Evolutionary conservation across 2,797 vertebrate genomes (phyloP), one percentile per base, ranked within the genome.

Genomic region (Cossypha niveicapilla): DNA sequence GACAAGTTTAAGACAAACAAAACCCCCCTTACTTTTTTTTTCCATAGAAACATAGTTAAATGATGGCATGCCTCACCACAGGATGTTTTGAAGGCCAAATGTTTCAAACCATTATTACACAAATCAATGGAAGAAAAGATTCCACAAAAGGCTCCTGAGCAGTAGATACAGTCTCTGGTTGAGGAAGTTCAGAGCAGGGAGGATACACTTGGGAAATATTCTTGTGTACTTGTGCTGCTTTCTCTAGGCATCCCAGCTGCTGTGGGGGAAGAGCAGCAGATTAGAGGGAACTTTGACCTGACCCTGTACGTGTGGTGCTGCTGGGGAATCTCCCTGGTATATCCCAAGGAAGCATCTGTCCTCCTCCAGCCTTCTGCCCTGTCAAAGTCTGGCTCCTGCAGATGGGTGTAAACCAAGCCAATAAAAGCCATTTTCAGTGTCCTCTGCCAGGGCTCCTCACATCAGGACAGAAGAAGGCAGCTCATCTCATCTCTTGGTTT

Each of bases 161-260:
- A 78, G 42, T 21, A 81, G 92, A 92, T 89, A 90, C 5, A 62
- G 90, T 70, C 67, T 82, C 32, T 82, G 66, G 11, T 0, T 70
- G 80, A 95, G 94, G 92, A 96, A 96, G 88, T 92, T 87, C 34
- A 63, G 83, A 56, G 48, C 77, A 68, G 91, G 94, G 96, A 96
- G 94, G 96, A 89, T 95, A 95, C 93, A 56, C 96, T 51, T 32
- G 93, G 94, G 94, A 95, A 86, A 82, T 66, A 48, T 42, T 41
- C 35, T 15, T 44, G 21, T 92, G 17, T 45, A 15, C 28, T 86
- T 90, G 25, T 3, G 3, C 62, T 92, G 1, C 77, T 90, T 96
- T 88, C 80, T 81, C 54, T 13, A 66, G 81, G 74, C 66, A 85
- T 74, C 42, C 37, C 73, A 77, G 86, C 70, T 78, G 70, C 83